Conservation (phyloP, 1,140 invertebrate genomes). For the Polypedilum vanderplanki region DNA sequence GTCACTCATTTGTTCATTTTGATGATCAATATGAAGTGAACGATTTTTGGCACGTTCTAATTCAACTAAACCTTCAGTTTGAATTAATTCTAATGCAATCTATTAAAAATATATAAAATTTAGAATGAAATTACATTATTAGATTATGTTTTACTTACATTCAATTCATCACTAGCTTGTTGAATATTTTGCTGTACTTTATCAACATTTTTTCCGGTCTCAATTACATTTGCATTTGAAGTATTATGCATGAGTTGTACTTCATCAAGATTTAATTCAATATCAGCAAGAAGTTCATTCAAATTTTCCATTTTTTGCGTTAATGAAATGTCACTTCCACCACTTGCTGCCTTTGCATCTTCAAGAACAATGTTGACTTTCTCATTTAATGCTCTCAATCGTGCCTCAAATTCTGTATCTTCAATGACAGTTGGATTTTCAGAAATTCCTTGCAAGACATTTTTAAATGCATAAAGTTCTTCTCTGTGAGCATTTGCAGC, state of each 20-base stretch:
- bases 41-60: slow-evolving; percentile 71
- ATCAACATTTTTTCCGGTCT: slow-evolving; percentile 52
- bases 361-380: slow-evolving; percentile 63
- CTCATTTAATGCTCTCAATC: slow-evolving; percentile 62
- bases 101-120: no score
- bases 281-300: slow-evolving; percentile 55
- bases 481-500: slow-evolving; percentile 72
- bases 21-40: slow-evolving; percentile 79
- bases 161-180: slow-evolving; percentile 61
- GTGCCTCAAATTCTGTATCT: slow-evolving; percentile 73
- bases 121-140: no score
- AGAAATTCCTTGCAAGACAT: slow-evolving; percentile 52
- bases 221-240: no score
- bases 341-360: slow-evolving; percentile 60
- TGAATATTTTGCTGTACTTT: slow-evolving; percentile 66
- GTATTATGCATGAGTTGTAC: slow-evolving; percentile 51
- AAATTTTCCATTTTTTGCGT: slow-evolving; percentile 61
- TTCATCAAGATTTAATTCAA: slow-evolving; percentile 56
- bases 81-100: slow-evolving; percentile 65
- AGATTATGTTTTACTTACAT: no score
- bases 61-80: slow-evolving; percentile 70
- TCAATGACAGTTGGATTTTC: slow-evolving; percentile 76
- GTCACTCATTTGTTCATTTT: slow-evolving; percentile 83
- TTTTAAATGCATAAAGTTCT: slow-evolving; percentile 65
- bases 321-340: slow-evolving; percentile 55